Conservation (phyloP, 2,797 vertebrate genomes). For the Phrynocephalus vlangalii region DNA sequence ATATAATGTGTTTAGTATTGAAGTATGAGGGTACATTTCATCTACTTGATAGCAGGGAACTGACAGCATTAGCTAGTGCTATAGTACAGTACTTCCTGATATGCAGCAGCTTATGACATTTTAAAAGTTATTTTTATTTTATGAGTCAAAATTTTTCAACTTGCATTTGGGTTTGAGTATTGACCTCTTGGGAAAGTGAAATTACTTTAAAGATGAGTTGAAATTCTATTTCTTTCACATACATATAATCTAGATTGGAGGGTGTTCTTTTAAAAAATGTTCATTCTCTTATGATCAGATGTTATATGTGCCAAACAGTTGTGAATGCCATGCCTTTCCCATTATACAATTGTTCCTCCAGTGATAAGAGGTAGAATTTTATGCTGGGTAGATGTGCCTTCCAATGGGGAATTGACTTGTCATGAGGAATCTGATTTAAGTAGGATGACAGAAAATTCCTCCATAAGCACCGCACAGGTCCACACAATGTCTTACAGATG, state of each 20-base stretch:
- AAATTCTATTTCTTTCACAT: background rate
- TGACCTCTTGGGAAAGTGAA: background rate
- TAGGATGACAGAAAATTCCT: background rate
- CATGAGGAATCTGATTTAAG: background rate
- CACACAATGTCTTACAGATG: too few species aligned
- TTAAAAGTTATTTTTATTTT: background rate
- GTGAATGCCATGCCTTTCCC: background rate
- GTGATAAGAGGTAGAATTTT: background rate
- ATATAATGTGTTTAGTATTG: slow-evolving; percentile 16
- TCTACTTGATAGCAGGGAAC: slow-evolving; percentile 3
- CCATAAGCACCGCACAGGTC: background rate
- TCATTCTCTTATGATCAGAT: fast-evolving
- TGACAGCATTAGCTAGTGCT: background rate
- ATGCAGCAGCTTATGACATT: background rate
- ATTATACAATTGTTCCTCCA: background rate
- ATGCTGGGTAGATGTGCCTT: background rate
- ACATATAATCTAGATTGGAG: background rate
- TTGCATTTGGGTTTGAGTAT: background rate
- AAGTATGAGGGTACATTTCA: slow-evolving; percentile 13
- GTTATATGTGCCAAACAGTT: background rate
- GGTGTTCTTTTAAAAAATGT: background rate
- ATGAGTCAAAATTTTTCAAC: background rate
- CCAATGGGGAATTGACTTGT: background rate
- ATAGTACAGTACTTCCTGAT: background rate
- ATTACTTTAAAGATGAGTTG: background rate